These are phyloP conservation scores for Aegypius monachus DNA, from an alignment of 2,113 vertebrate genomes.

Conservation along the genomic window DNA sequence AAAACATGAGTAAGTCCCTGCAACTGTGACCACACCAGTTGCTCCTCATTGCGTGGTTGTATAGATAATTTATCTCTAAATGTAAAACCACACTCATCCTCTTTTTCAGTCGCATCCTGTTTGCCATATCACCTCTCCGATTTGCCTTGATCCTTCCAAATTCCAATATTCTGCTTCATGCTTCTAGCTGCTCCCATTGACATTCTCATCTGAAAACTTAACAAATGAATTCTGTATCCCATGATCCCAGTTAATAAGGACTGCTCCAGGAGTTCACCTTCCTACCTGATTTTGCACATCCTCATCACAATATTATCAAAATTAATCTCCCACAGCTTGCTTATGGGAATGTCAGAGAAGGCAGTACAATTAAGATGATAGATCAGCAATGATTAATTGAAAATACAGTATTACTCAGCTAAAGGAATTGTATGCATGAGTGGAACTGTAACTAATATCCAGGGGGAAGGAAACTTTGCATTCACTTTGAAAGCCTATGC, in stretches of 20 bases:
- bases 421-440: not conserved
- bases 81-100: not conserved
- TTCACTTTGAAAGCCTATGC: not conserved
- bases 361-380: not conserved
- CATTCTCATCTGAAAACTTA: not conserved
- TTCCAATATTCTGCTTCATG: not conserved
- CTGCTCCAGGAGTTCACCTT: not conserved
- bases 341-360: not conserved
- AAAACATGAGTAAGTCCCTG: accelerated
- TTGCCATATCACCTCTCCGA: not conserved
- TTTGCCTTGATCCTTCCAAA: not conserved
- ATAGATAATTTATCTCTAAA: not conserved
- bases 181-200: not conserved
- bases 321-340: not conserved
- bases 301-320: not conserved
- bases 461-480: not conserved
- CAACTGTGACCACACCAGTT: not conserved
- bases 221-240: not conserved
- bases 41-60: not conserved
- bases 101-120: not conserved
- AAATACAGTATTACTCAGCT: not conserved
- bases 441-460: not conserved
- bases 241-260: not conserved
- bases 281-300: not conserved
- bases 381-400: not conserved